Base-by-base conservation (phyloP, 2,888 invertebrate species). In the Pyrrhosoma nymphula region DNA sequence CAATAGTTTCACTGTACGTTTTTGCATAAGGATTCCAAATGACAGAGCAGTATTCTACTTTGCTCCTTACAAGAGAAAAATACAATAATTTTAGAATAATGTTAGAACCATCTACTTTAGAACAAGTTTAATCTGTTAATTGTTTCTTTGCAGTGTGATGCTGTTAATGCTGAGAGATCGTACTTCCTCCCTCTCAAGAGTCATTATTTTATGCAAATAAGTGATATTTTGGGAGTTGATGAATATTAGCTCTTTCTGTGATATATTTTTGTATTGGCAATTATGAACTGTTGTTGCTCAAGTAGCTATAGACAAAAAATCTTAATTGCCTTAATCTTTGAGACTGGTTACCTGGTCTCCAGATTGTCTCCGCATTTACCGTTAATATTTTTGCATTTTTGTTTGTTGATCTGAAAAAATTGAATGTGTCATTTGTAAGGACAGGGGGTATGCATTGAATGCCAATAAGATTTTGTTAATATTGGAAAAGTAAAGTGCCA, bases 81-180 rank as follows among this genome's bases (percentile, higher is more conserved):
- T n/a, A n/a, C n/a, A n/a, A n/a, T n/a, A n/a, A n/a, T n/a, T n/a
- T n/a, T n/a, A n/a, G n/a, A n/a, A n/a, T n/a, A n/a, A n/a, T n/a
- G 8, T 47, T 47, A 47, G 47, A 47, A 8, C 47, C 47, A 47
- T 47, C 4, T n/a, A n/a, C n/a, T n/a, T n/a, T 8, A 47, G 47
- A 47, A 47, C 47, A 47, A 47, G 47, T 47, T 47, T 47, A 47
- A 47, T 47, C 8, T 47, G 47, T 47, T 47, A 47, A 47, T 47
- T 47, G 47, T 47, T 47, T 95, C 90, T 69, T 96, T 96, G 55
- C 95, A 96, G 96, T 96, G 96, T 96, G 96, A 96, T 95, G 96
- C 96, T 55, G 96, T 96, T 23, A 96, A 96, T 95, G 96, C 96
- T 90, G 96, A 96, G 69, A 95, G 96, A 95, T 96, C 95, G 95